Evolutionary conservation across 2,797 vertebrate genomes (phyloP).

Genomic region (Chelon labrosus): DNA sequence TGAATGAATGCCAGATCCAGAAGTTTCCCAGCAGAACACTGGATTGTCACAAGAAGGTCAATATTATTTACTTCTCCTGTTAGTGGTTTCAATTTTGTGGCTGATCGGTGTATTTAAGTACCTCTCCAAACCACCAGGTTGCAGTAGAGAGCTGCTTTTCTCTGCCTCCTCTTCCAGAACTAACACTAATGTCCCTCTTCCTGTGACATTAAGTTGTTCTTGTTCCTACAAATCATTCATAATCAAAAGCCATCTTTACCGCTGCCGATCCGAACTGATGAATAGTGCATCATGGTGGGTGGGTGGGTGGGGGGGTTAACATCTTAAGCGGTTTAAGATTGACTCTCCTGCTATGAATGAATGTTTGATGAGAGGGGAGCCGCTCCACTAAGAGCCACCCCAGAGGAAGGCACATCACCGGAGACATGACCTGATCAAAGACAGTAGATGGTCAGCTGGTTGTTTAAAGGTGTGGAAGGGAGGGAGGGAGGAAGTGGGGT

Average conservation of each 20-base stretch:
- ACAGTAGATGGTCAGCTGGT: constrained; percentile 13
- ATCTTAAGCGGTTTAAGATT: constrained; percentile 46
- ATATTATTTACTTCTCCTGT: too few species aligned
- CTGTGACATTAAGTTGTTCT: constrained; percentile 19
- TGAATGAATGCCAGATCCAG: too few species aligned
- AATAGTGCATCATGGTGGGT: constrained; percentile 43
- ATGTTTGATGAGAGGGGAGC: constrained; percentile 57
- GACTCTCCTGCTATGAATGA: constrained; percentile 35
- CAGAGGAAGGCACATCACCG: constrained; percentile 27
- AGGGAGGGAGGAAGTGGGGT: too few species aligned
- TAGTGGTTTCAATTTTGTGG: neutral
- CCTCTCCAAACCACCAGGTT: constrained; percentile 46
- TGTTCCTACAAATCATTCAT: constrained; percentile 57
- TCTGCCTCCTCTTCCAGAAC: neutral
- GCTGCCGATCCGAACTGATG: constrained; percentile 4
- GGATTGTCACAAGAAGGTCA: too few species aligned
- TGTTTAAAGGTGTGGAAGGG: neutral
- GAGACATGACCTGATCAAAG: constrained; percentile 33
- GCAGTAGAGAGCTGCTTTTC: constrained; percentile 45
- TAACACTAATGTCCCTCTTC: neutral
- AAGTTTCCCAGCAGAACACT: too few species aligned
- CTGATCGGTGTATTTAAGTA: neutral
- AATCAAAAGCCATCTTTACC: constrained; percentile 10
- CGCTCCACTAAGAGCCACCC: constrained; percentile 17
- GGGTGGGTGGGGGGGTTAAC: neutral